A percentile compares a stretch with the other conserved stretches of the same genome.
Conservation (phyloP, 1,140 invertebrate species). For the Hycleus cichorii region DNA sequence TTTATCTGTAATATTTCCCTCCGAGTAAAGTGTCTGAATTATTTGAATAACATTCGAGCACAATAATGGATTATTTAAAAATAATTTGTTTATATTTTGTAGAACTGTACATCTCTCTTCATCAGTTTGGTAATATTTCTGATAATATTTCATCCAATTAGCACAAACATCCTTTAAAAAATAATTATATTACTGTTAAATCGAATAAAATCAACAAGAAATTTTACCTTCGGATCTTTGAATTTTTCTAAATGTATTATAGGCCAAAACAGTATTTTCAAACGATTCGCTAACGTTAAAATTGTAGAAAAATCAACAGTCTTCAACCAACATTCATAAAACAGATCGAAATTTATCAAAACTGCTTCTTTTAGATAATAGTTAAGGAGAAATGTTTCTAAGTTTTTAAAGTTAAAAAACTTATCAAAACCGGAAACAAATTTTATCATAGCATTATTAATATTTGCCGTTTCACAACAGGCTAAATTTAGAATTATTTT, state of each 20-base stretch:
- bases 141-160: constrained; percentile 5
- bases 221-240: not conserved
- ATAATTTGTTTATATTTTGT: constrained; percentile 1
- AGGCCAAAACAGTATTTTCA: constrained; percentile 4
- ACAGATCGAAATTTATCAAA: not conserved
- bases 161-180: not conserved
- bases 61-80: constrained; percentile 7
- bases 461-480: no score
- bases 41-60: constrained; percentile 10
- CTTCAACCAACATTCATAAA: constrained; percentile 1
- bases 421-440: no score
- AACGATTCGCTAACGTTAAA: not conserved
- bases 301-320: no score
- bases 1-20: constrained; percentile 7
- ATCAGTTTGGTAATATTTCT: not conserved
- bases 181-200: not conserved
- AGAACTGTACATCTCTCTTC: not conserved
- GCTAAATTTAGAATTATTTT: no score
- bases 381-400: no score
- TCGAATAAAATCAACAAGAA: not conserved
- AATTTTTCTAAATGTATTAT: constrained; percentile 3
- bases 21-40: constrained; percentile 9
- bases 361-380: no score
- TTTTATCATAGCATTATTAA: no score
- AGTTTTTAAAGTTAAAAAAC: no score